Evolutionary conservation across 2,888 invertebrate genomes (phyloP), one percentile per base, ranked within the genome.

Genomic region (Zaprionus lineosus): DNA sequence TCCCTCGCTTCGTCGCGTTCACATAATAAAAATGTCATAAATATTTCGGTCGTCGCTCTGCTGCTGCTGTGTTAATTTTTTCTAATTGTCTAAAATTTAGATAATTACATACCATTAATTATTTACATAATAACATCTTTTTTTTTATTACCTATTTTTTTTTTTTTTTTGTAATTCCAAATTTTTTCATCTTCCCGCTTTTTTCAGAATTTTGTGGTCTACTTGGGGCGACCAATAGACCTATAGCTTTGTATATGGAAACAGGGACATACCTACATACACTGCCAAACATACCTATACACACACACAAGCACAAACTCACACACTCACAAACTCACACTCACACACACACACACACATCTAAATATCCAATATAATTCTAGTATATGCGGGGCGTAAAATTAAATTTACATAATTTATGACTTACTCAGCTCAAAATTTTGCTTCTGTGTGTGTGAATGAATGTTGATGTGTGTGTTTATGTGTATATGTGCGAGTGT

Each of bases 21-120:
- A 52, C 61, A 68, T 84, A 84, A 81, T 81, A 84, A 81, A 84
- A 84, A 78, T 84, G 85, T 84, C 81, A 73, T 81, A 84, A 75
- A 81, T 78, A 65, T 73, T 62, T 50, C 37, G 41, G 33, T 40
- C 39, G 12, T n/a, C 12, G 19, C 15, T 28, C 36, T 19, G 9
- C 15, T 40, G 19, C 39, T 11, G 51, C 21, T 66, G 65, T 82
- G 78, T 75, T 87, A 82, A 84, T 84, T 85, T 87, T 88, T 85
- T 81, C 71, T 82, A 87, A 88, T 87, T 84, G 86, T 74, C 74
- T 66, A 68, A 86, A 88, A 88, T 87, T 87, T 86, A 86, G 76
- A 82, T 87, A 87, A 87, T 87, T 87, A 86, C 79, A 74, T 57
- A 69, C 72, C 74, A 87, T 87, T 88, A 87, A 88, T 88, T 86